Evolutionary conservation across 92 coral and sea anemone species (phyloP).

Genomic region (Epizoanthus fatuus): DNA sequence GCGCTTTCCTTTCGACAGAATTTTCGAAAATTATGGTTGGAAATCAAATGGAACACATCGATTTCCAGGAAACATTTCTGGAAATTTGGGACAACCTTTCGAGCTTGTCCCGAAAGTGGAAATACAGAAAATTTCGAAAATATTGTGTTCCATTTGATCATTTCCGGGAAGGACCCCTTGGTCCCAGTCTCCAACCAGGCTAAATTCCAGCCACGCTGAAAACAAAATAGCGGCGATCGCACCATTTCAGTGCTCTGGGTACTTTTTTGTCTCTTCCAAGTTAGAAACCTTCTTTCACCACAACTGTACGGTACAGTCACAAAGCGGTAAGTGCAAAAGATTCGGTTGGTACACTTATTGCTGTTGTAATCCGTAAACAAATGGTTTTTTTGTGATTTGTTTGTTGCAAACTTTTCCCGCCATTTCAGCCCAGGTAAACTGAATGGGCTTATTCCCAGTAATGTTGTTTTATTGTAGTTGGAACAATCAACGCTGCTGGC

Average conservation of each 20-base stretch:
- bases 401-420: conserved; percentile 15
- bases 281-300: conserved; percentile 35
- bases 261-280: not conserved
- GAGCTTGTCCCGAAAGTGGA: conserved; percentile 4
- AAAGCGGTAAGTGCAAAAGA: conserved; percentile 22
- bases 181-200: conserved; percentile 11
- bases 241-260: conserved; percentile 22
- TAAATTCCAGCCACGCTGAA: not conserved
- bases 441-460: not conserved
- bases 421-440: conserved; percentile 2
- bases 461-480: conserved; percentile 19
- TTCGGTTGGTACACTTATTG: conserved; percentile 4
- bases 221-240: not conserved
- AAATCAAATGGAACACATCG: too few species aligned
- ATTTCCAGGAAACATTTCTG: conserved; percentile 5
- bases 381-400: conserved; percentile 2
- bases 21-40: too few species aligned
- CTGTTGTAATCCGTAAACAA: conserved; percentile 4
- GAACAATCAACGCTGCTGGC: conserved; percentile 13
- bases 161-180: not conserved
- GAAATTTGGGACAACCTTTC: conserved; percentile 28
- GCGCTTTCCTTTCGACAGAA: too few species aligned
- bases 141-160: too few species aligned
- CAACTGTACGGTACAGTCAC: conserved; percentile 11
- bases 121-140: not conserved